phyloP scores from a whole-genome alignment of 2,113 vertebrate genomes.

The Hippocampus mohnikei region DNA sequence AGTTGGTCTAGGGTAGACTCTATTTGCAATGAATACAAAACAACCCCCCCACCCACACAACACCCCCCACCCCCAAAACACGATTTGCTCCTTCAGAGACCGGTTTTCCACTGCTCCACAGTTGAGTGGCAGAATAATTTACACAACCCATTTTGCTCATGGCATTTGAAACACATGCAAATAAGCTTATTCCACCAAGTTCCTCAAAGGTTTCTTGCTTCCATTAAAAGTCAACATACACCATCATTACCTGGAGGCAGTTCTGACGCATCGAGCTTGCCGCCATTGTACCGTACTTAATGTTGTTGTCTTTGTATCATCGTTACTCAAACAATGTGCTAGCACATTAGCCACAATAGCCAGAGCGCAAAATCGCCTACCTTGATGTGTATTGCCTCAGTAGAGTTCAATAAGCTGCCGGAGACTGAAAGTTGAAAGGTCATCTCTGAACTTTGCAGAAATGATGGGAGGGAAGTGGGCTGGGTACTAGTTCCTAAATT shows the following conservation, averaged over 20 bases:
- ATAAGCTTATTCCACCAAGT: background rate
- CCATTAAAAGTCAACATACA: slow-evolving; percentile 11
- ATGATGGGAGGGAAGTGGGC: background rate
- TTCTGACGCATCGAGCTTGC: slow-evolving; percentile 1
- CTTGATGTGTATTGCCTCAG: slow-evolving; percentile 37
- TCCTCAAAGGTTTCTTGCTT: slow-evolving; percentile 4
- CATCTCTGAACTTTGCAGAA: slow-evolving; percentile 31
- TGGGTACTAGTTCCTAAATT: slow-evolving; percentile 36
- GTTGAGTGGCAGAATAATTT: background rate
- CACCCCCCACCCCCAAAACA: too few relatives aligned
- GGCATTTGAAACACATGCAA: background rate
- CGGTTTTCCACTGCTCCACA: too few relatives aligned
- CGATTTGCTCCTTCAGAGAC: too few relatives aligned
- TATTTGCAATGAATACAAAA: too few relatives aligned
- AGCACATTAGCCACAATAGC: slow-evolving; percentile 32
- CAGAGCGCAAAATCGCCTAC: slow-evolving; percentile 12
- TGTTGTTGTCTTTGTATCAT: slow-evolving; percentile 3
- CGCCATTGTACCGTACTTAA: slow-evolving; percentile 1
- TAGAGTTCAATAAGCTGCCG: slow-evolving; percentile 40
- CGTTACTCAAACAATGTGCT: slow-evolving; percentile 26
- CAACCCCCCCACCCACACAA: too few relatives aligned
- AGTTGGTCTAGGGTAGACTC: too few relatives aligned
- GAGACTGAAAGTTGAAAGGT: slow-evolving; percentile 55
- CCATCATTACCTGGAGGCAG: background rate
- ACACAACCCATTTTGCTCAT: background rate